These are phyloP conservation scores for Coboldia fuscipes DNA, from an alignment of 1,140 invertebrate genomes.

Conservation along the genomic window DNA sequence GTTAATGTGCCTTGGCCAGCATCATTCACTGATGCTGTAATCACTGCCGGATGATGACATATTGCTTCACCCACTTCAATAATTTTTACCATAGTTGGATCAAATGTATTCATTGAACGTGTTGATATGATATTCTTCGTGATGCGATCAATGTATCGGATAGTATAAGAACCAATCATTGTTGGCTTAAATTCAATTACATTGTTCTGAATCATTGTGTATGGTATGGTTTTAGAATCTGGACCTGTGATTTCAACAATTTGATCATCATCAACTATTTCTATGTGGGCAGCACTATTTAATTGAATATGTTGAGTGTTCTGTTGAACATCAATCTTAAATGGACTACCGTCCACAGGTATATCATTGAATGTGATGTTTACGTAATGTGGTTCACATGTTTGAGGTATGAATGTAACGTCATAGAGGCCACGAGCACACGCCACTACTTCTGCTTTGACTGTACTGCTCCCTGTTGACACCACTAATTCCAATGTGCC, in stretches of 20 bases:
- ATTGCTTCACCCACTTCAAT: slow-evolving; percentile 56
- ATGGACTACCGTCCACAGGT: slow-evolving; percentile 76
- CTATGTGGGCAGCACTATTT: slow-evolving; percentile 29
- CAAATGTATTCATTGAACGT: slow-evolving; percentile 58
- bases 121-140: slow-evolving; percentile 22
- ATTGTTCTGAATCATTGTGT: slow-evolving; percentile 23
- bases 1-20: slow-evolving; percentile 67
- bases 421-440: slow-evolving; percentile 84
- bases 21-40: slow-evolving; percentile 36
- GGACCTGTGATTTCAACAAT: slow-evolving; percentile 32
- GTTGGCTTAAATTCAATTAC: slow-evolving; percentile 28
- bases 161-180: slow-evolving; percentile 27
- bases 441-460: slow-evolving; percentile 73
- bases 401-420: slow-evolving; percentile 87
- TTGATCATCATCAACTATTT: slow-evolving; percentile 27
- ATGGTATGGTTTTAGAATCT: slow-evolving; percentile 24
- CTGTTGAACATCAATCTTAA: slow-evolving; percentile 83
- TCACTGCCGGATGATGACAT: slow-evolving; percentile 60
- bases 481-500: slow-evolving; percentile 89
- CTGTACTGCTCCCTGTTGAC: slow-evolving; percentile 69
- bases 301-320: slow-evolving; percentile 39
- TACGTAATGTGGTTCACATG: slow-evolving; percentile 74
- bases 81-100: slow-evolving; percentile 60
- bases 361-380: slow-evolving; percentile 95
- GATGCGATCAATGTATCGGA: slow-evolving; percentile 21